Percentiles rank a stretch among this genome's conserved stretches.
Evolutionary conservation across 2,888 invertebrate genomes (phyloP).

Genomic region (Cheilosia variabilis): DNA sequence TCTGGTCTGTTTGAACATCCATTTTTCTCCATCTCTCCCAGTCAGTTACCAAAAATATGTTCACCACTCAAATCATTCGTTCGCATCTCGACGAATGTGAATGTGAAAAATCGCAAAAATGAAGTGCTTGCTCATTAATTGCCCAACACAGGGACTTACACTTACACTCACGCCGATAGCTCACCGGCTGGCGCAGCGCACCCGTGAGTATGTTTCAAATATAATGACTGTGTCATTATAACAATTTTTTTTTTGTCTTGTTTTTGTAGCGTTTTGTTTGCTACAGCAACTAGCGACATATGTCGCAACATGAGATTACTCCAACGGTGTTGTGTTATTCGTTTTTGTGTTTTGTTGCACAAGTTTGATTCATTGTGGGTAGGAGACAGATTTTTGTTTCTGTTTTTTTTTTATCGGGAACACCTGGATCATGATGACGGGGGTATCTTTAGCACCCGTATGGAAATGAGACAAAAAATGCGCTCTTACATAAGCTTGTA

Average conservation of each 20-base stretch:
- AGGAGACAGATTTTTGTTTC: slow-evolving; percentile 8
- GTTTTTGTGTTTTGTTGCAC: slow-evolving; percentile 23
- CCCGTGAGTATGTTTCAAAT: slow-evolving; percentile 29
- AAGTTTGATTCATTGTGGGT: slow-evolving; percentile 28
- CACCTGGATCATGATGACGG: slow-evolving; percentile 64
- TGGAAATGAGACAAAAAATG: slow-evolving; percentile 14
- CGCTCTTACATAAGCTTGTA: slow-evolving; percentile 59
- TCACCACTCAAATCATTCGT: slow-evolving; percentile 17
- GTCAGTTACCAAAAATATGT: neutral
- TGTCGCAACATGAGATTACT: slow-evolving; percentile 73
- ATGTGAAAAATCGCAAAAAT: too few relatives aligned
- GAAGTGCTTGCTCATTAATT: slow-evolving; percentile 56
- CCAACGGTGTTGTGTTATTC: slow-evolving; percentile 44
- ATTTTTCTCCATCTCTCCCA: neutral
- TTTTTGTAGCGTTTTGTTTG: slow-evolving; percentile 10
- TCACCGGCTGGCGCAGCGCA: neutral
- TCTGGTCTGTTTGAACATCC: neutral
- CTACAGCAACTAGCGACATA: slow-evolving; percentile 49
- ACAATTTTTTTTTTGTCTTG: neutral
- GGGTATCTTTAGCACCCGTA: slow-evolving; percentile 41
- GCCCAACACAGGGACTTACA: slow-evolving; percentile 6
- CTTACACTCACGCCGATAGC: neutral
- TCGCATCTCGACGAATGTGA: slow-evolving; percentile 10
- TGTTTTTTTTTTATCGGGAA: slow-evolving; percentile 42
- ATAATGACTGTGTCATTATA: slow-evolving; percentile 42